A percentile compares a stretch with the other conserved stretches of the same genome.
Evolutionary conservation across 2,113 vertebrate species (phyloP).

Genomic region (Limnothrissa miodon): DNA sequence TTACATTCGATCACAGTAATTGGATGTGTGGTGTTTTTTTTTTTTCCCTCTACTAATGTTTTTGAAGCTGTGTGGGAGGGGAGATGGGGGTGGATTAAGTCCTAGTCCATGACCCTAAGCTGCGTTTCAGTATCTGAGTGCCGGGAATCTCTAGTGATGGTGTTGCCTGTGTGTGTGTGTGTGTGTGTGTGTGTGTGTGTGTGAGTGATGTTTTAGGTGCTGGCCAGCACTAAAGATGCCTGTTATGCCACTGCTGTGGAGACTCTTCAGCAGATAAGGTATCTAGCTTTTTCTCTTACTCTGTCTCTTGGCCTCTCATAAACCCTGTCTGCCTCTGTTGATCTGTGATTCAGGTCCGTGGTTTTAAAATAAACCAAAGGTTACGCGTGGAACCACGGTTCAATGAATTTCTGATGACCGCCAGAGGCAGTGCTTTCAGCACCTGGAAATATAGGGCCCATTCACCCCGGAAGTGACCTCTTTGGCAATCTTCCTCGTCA

Average conservation of each 20-base stretch:
- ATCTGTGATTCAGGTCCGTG: no score
- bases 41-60: not conserved
- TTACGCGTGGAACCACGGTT: no score
- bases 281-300: conserved; percentile 28
- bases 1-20: not conserved
- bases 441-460: no score
- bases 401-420: no score
- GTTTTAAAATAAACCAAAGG: no score
- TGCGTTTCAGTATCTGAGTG: not conserved
- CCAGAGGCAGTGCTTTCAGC: no score
- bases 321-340: not conserved
- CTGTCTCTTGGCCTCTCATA: not conserved
- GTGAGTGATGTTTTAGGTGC: conserved; percentile 70
- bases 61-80: not conserved
- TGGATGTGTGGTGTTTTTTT: not conserved
- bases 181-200: not conserved
- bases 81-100: not conserved
- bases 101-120: not conserved
- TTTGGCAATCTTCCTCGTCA: no score
- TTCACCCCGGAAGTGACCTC: no score
- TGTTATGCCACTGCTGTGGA: conserved; percentile 93
- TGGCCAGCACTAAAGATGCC: conserved; percentile 84
- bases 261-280: conserved; percentile 97
- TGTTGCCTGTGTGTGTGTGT: not conserved
- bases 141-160: not conserved